Evolutionary conservation across 2,888 invertebrate species (phyloP).

Genomic region (Ormia ochracea): DNA sequence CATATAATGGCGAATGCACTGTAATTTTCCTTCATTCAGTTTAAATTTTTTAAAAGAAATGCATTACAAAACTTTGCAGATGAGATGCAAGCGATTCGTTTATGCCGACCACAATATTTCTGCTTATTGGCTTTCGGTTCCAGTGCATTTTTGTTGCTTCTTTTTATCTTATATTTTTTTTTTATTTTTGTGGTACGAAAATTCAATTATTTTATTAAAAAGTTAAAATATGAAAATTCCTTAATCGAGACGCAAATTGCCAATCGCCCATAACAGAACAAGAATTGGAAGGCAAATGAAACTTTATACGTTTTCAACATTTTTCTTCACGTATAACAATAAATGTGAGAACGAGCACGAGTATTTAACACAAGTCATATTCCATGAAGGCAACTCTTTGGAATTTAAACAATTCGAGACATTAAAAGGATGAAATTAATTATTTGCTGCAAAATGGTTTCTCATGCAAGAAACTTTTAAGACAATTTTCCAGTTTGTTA

Average conservation of each 20-base stretch:
- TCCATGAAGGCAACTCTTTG: neutral
- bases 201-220: conserved; percentile 62
- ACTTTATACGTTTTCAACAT: neutral
- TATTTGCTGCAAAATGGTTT: neutral
- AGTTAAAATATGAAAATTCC: conserved; percentile 58
- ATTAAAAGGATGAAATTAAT: neutral
- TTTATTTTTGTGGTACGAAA: conserved; percentile 42
- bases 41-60: neutral
- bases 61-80: neutral
- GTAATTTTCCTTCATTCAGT: too few species aligned
- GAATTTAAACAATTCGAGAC: neutral
- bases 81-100: neutral
- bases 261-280: neutral
- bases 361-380: neutral
- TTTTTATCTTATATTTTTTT: conserved; percentile 23
- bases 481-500: too few species aligned
- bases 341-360: neutral
- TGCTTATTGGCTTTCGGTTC: neutral
- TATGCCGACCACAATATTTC: neutral
- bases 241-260: conserved; percentile 31
- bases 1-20: too few species aligned
- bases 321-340: conserved; percentile 3
- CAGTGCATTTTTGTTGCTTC: neutral
- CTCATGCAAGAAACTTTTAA: too few species aligned
- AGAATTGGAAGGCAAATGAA: neutral